A percentile compares a stretch with the other conserved stretches of the same genome.
phyloP scores from a whole-genome alignment of 2,113 vertebrate genomes.

The Acinonyx jubatus region DNA sequence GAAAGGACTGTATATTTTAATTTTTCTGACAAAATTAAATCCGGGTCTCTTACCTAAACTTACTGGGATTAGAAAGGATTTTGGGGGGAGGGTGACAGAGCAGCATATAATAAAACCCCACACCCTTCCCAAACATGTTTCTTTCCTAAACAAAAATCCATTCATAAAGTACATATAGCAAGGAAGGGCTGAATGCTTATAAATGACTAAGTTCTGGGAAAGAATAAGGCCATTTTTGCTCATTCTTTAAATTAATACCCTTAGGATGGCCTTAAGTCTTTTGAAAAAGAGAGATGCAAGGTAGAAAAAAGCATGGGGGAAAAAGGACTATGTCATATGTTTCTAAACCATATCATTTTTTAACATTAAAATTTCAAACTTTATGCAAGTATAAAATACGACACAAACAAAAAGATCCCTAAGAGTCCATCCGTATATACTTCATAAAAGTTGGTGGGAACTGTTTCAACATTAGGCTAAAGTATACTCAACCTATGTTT shows the following conservation, averaged over 20 bases:
- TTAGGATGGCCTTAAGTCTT: neutral
- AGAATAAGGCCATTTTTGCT: neutral
- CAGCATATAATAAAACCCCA: neutral
- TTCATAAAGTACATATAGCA: neutral
- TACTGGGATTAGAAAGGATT: neutral
- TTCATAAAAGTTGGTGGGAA: neutral
- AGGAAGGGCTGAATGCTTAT: neutral
- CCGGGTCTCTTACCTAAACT: neutral
- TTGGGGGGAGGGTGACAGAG: neutral
- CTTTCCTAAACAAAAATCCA: neutral
- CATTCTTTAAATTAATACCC: neutral
- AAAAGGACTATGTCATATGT: neutral
- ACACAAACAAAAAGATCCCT: neutral
- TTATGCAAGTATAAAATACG: neutral
- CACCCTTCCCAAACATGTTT: neutral
- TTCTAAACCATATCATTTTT: neutral
- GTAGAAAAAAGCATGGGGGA: neutral
- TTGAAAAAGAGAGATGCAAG: neutral
- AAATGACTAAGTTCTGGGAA: neutral
- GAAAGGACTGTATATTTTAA: neutral
- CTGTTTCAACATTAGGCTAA: neutral
- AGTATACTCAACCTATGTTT: neutral
- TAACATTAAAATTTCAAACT: conserved; percentile 1
- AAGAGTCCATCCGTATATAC: neutral
- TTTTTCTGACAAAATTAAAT: neutral